Evolutionary conservation across 1,140 invertebrate genomes (phyloP), one percentile per base, ranked within the genome.

Genomic region (Magallana gigas): DNA sequence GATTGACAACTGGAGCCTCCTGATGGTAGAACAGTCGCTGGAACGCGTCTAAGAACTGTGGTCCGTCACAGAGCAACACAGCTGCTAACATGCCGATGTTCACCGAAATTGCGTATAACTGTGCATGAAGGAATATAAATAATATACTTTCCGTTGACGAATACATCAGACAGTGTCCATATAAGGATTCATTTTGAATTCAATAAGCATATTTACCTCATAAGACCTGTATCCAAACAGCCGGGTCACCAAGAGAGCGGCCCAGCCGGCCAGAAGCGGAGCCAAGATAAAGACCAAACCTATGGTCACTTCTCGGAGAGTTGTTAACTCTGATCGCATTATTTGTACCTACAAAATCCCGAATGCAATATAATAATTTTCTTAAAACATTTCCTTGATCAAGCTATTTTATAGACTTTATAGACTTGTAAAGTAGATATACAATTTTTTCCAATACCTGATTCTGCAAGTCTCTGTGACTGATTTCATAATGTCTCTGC

Each of bases 211-310:
- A 68, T 29, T 8, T 85, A 68, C 84, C 84, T 85, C 84, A 48
- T 68, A 85, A 7, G 84, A 18, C 29, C 60, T 85, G 60, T 85
- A 68, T 68, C 84, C 84, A 57, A 68, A n/a, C 60, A 85, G 12
- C 11, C 84, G 16, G 1, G 68, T 68, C 36, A 85, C 18, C 60
- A 85, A 68, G 16, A 68, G 14, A 6, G 56, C 59, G 16, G 84
- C 36, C 84, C 60, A 85, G 14, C 60, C 68, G 57, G 57, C 68
- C 14, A 68, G 12, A 16, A 85, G 16, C 56, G 84, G 84, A 18
- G 60, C 84, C 36, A 85, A 56, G n/a, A 85, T 68, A n/a, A 85
- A 57, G 14, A 85, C 36, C 36, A 85, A 56, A 8, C 62, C 60
- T 18, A 9, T 68, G 14, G 68, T n/a, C 14, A 85, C 84, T 23